Conservation (phyloP, 2,888 invertebrate genomes). For the Mythimna ferrago region DNA sequence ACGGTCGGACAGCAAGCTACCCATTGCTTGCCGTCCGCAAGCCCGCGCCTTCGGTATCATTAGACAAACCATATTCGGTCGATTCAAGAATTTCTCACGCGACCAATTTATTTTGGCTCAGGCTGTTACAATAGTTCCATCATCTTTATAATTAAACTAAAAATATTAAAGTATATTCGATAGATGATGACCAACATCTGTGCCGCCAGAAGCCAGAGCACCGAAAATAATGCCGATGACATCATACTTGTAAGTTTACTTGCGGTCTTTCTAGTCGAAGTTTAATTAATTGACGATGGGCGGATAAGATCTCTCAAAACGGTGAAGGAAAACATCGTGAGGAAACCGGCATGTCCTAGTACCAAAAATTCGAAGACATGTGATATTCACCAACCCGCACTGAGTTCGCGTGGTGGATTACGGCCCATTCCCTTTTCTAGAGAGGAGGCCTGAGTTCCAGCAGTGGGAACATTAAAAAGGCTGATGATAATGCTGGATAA, state of each 20-base stretch:
- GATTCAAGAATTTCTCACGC: slow-evolving; percentile 21
- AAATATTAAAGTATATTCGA: slow-evolving; percentile 23
- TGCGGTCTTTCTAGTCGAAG: slow-evolving; percentile 33
- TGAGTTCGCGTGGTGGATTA: too few relatives aligned
- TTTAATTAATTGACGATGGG: slow-evolving; percentile 20
- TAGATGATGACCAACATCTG: slow-evolving; percentile 50
- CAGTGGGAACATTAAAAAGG: too few relatives aligned
- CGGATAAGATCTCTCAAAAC: not conserved
- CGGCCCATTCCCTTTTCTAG: too few relatives aligned
- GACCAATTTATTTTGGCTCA: slow-evolving; percentile 12
- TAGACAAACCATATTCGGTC: not conserved
- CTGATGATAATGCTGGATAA: not conserved
- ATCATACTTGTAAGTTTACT: slow-evolving; percentile 71
- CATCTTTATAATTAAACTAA: slow-evolving; percentile 48
- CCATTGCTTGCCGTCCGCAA: too few relatives aligned
- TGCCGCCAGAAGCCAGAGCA: slow-evolving; percentile 58
- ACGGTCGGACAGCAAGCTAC: too few relatives aligned
- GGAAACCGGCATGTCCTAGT: too few relatives aligned
- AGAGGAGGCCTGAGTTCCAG: too few relatives aligned
- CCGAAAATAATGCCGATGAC: slow-evolving; percentile 86
- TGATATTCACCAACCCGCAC: too few relatives aligned
- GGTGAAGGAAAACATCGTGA: too few relatives aligned
- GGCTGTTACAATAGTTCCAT: slow-evolving; percentile 25
- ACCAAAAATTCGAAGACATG: too few relatives aligned
- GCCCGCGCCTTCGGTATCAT: not conserved